These are phyloP conservation scores for Cydia amplana DNA, from an alignment of 1,140 invertebrate genomes.

Conservation along the genomic window DNA sequence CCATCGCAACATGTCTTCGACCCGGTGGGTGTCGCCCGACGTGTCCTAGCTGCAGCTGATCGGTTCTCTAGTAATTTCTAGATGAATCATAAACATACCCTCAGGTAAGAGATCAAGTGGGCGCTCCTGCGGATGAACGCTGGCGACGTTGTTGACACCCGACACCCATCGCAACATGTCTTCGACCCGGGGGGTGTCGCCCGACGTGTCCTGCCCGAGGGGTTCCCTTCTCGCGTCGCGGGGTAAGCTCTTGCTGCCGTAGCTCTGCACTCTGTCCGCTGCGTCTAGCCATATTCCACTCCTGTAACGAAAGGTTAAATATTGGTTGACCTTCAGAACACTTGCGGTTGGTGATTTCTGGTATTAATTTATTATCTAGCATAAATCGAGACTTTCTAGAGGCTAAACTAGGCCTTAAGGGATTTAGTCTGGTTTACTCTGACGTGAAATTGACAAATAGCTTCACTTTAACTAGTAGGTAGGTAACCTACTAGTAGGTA, in stretches of 20 bases:
- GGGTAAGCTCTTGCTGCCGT: constrained; percentile 86
- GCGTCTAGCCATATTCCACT: constrained; percentile 88
- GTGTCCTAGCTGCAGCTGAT: too few relatives aligned
- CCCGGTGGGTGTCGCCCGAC: too few relatives aligned
- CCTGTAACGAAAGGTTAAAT: constrained; percentile 47
- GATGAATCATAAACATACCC: constrained; percentile 44
- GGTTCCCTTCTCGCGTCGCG: constrained; percentile 90
- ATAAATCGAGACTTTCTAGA: too few relatives aligned
- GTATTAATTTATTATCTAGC: too few relatives aligned
- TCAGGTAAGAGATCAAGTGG: constrained; percentile 75
- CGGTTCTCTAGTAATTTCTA: too few relatives aligned
- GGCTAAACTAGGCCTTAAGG: too few relatives aligned
- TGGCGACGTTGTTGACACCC: constrained; percentile 71
- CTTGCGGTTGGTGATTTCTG: neutral
- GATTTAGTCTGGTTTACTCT: too few relatives aligned
- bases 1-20: too few relatives aligned
- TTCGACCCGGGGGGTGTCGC: constrained; percentile 70
- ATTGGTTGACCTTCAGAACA: neutral
- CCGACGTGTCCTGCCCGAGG: constrained; percentile 84
- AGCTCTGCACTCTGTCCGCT: constrained; percentile 83
- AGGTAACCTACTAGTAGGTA: too few relatives aligned
- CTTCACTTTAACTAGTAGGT: too few relatives aligned
- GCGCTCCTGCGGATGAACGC: constrained; percentile 70
- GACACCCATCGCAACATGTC: constrained; percentile 78
- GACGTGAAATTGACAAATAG: too few relatives aligned